Percentiles rank a stretch among this genome's conserved stretches.
Evolutionary conservation across 1,140 invertebrate genomes (phyloP).

Genomic region (Zaprionus gabonicus): DNA sequence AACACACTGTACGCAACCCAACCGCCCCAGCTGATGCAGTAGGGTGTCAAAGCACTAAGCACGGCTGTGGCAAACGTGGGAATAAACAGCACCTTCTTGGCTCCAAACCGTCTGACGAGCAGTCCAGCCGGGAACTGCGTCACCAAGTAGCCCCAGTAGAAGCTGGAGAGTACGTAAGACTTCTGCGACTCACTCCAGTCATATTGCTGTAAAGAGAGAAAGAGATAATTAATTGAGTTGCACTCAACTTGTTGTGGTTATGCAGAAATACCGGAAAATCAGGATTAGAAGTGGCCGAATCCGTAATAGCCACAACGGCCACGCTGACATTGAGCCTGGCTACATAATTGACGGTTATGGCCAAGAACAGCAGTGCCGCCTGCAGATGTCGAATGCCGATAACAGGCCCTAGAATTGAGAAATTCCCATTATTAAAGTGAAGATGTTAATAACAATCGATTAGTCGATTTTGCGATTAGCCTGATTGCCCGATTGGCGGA

Average conservation of each 20-base stretch:
- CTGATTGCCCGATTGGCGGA: not conserved
- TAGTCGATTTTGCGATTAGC: not conserved
- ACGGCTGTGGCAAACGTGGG: constrained; percentile 85
- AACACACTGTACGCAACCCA: constrained; percentile 87
- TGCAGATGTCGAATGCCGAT: constrained; percentile 87
- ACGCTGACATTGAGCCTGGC: constrained; percentile 89
- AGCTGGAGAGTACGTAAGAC: constrained; percentile 87
- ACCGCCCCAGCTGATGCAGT: constrained; percentile 74
- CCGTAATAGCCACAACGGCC: constrained; percentile 89
- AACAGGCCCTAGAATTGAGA: constrained; percentile 44
- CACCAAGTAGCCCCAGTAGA: constrained; percentile 87
- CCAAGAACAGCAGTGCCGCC: constrained; percentile 87
- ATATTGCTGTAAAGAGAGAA: constrained; percentile 68
- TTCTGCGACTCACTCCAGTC: constrained; percentile 85
- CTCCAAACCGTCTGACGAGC: constrained; percentile 88
- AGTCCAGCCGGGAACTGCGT: constrained; percentile 89
- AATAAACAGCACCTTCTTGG: constrained; percentile 87
- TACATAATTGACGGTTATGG: constrained; percentile 87
- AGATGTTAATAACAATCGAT: not conserved
- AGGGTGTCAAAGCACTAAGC: constrained; percentile 84
- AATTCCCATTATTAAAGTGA: not conserved
- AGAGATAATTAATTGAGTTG: not conserved
- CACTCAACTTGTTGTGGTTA: not conserved
- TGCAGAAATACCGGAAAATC: constrained; percentile 58
- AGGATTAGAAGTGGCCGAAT: constrained; percentile 70